Evolutionary conservation across 2,113 vertebrate genomes (phyloP).

Genomic region (Columba janthina): DNA sequence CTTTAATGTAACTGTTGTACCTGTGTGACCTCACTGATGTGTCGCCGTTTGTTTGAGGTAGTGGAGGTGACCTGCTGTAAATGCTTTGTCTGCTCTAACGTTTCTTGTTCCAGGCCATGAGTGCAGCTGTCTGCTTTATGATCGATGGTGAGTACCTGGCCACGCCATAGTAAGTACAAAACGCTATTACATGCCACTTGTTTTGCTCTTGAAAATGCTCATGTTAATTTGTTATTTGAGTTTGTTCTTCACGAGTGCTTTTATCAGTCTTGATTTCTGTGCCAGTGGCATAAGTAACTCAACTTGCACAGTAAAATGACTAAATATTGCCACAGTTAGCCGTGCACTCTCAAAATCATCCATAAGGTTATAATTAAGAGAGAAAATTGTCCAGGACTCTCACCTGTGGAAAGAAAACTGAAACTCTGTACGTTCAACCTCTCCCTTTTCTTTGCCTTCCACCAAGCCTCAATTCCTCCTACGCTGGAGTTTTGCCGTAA

Average conservation of each 20-base stretch:
- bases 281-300: not conserved
- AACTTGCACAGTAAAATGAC: not conserved
- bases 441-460: not conserved
- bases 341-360: not conserved
- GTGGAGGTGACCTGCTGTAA: not conserved
- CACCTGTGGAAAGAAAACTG: not conserved
- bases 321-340: not conserved
- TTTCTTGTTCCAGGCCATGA: slow-evolving; percentile 90
- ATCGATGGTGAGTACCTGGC: slow-evolving; percentile 85
- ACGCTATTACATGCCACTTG: not conserved
- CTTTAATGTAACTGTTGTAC: not conserved
- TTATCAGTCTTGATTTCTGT: not conserved
- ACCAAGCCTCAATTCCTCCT: slow-evolving; percentile 84
- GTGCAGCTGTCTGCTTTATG: slow-evolving; percentile 97
- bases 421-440: not conserved
- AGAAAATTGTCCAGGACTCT: not conserved
- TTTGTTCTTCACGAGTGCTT: not conserved
- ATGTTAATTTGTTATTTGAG: not conserved
- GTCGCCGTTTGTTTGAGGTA: not conserved
- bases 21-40: not conserved
- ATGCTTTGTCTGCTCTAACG: not conserved
- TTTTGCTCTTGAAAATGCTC: not conserved
- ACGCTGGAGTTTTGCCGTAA: slow-evolving; percentile 92
- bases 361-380: not conserved
- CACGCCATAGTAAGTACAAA: not conserved